A percentile compares a stretch with the other conserved stretches of the same genome.
These are phyloP conservation scores for Spea bombifrons DNA, from an alignment of 2,113 vertebrate species.

Conservation along the genomic window DNA sequence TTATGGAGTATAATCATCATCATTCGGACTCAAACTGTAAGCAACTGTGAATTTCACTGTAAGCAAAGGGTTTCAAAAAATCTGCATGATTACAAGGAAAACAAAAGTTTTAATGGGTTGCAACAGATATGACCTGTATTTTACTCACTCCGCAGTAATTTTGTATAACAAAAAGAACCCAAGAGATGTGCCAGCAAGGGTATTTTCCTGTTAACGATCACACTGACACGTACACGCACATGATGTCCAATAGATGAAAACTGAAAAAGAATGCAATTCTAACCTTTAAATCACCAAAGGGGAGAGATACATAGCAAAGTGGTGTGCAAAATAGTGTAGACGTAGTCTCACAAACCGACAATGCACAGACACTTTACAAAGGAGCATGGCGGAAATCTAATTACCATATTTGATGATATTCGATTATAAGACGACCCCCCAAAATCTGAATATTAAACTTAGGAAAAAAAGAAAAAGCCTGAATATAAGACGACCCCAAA, in stretches of 20 bases:
- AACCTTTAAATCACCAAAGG: background rate
- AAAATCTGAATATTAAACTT: too few relatives aligned
- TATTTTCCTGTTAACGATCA: too few relatives aligned
- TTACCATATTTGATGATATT: too few relatives aligned
- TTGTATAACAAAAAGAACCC: too few relatives aligned
- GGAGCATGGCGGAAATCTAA: too few relatives aligned
- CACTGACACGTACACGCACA: background rate
- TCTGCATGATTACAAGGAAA: background rate
- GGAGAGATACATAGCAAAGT: background rate
- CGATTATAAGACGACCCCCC: too few relatives aligned
- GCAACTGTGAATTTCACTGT: background rate
- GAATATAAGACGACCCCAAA: too few relatives aligned
- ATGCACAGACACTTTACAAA: background rate
- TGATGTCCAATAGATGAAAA: slow-evolving; percentile 5
- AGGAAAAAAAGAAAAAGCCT: too few relatives aligned
- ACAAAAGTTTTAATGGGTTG: background rate
- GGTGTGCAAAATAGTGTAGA: background rate
- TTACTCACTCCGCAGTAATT: background rate
- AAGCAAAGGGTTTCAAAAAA: background rate
- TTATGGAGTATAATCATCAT: slow-evolving; percentile 11
- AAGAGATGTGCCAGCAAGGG: too few relatives aligned
- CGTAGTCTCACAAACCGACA: background rate
- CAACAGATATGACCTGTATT: background rate
- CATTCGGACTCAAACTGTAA: slow-evolving; percentile 13
- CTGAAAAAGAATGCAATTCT: background rate